phyloP scores from a whole-genome alignment of 92 coral and sea anemone species.

The Siderastrea siderea region DNA sequence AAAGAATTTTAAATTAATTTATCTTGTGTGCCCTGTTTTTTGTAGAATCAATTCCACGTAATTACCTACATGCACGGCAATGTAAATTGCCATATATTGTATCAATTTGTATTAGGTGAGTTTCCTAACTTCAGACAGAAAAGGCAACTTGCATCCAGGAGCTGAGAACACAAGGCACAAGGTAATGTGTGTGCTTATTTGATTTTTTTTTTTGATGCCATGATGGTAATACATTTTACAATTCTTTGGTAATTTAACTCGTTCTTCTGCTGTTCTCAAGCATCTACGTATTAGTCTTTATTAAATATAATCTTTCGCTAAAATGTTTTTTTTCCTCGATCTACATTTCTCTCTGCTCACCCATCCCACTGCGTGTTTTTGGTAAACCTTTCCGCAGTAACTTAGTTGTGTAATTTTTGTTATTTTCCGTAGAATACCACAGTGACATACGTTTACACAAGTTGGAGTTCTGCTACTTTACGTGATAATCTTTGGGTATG shows the following conservation, averaged over 20 bases:
- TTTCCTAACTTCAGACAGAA: conserved; percentile 57
- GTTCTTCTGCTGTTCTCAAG: too few relatives aligned
- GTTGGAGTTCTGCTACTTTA: conserved; percentile 81
- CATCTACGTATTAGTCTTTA: too few relatives aligned
- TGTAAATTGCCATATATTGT: not conserved
- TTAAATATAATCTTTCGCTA: too few relatives aligned
- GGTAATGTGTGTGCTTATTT: conserved; percentile 23
- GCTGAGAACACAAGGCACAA: conserved; percentile 63
- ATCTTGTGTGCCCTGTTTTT: not conserved
- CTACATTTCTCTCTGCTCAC: too few relatives aligned
- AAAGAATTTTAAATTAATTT: too few relatives aligned
- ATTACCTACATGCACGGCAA: not conserved
- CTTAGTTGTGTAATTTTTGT: not conserved
- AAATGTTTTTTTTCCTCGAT: too few relatives aligned
- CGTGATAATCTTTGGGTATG: conserved; percentile 83
- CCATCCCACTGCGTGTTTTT: too few relatives aligned
- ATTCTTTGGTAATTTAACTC: too few relatives aligned
- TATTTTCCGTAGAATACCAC: not conserved
- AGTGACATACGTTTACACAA: conserved; percentile 64
- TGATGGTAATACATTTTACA: too few relatives aligned
- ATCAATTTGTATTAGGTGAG: conserved; percentile 73
- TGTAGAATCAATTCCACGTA: not conserved
- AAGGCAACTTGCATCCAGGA: conserved; percentile 48
- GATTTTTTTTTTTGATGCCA: too few relatives aligned
- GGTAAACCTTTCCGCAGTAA: too few relatives aligned